Percentiles rank a stretch among this genome's conserved stretches.
Conservation (phyloP, 2,888 invertebrate genomes). For the Oscheius onirici region DNA sequence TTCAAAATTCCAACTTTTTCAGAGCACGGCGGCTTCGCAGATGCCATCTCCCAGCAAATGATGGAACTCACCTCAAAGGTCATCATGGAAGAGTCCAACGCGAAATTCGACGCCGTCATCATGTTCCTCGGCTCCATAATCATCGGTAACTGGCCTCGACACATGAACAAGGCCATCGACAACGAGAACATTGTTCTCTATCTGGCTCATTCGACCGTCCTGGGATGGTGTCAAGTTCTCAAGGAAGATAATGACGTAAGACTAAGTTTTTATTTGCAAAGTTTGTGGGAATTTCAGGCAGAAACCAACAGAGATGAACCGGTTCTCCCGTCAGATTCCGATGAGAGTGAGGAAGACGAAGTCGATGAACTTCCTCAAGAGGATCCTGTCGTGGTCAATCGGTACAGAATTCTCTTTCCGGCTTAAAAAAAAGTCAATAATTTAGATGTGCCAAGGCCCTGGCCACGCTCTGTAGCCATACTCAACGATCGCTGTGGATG, state of each 20-base stretch:
- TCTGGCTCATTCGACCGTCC: slow-evolving; percentile 40
- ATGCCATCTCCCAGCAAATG: slow-evolving; percentile 36
- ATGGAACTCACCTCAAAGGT: background rate
- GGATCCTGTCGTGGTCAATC: slow-evolving; percentile 41
- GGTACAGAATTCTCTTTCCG: slow-evolving; percentile 5
- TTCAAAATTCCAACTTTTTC: slow-evolving; percentile 8
- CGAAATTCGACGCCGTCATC: slow-evolving; percentile 33
- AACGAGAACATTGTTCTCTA: slow-evolving; percentile 47
- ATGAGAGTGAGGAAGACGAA: slow-evolving; percentile 12
- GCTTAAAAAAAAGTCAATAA: background rate
- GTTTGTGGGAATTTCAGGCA: background rate
- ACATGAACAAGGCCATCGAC: slow-evolving; percentile 40
- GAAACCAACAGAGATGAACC: slow-evolving; percentile 18
- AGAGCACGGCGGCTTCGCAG: slow-evolving; percentile 39
- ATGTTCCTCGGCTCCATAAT: slow-evolving; percentile 41
- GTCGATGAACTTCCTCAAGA: slow-evolving; percentile 30
- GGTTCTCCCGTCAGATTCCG: slow-evolving; percentile 8
- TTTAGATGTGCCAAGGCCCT: slow-evolving; percentile 45
- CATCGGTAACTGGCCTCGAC: slow-evolving; percentile 47
- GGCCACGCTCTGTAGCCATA: slow-evolving; percentile 38
- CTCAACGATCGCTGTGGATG: slow-evolving; percentile 54
- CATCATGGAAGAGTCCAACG: slow-evolving; percentile 10
- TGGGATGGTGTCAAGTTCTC: slow-evolving; percentile 56
- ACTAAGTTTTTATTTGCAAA: background rate
- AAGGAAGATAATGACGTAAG: slow-evolving; percentile 40